Evolutionary conservation across 2,113 vertebrate species (phyloP).

Genomic region (Sceloporus undulatus): DNA sequence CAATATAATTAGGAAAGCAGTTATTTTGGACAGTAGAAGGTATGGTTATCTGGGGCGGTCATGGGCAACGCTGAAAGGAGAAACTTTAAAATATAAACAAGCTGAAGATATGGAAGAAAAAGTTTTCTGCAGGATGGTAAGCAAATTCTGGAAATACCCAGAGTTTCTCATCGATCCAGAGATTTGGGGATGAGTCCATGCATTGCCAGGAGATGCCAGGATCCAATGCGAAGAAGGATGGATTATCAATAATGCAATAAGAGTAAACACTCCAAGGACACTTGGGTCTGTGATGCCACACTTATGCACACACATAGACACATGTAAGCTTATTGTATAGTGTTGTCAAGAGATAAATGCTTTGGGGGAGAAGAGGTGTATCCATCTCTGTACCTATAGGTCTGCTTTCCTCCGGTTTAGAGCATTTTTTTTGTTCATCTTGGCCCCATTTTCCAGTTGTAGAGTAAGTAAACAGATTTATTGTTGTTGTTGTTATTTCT

Average conservation of each 20-base stretch:
- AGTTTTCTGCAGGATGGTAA: neutral
- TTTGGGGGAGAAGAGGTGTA: too few species aligned
- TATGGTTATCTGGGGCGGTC: slow-evolving; percentile 57
- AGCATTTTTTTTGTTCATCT: too few species aligned
- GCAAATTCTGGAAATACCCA: neutral
- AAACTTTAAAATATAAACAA: slow-evolving; percentile 46
- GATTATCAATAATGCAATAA: too few species aligned
- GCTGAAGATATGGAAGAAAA: neutral
- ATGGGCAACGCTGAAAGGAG: slow-evolving; percentile 43
- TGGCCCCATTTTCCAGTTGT: too few species aligned
- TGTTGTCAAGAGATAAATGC: too few species aligned
- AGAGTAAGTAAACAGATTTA: too few species aligned
- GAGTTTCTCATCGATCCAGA: neutral
- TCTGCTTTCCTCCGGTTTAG: too few species aligned
- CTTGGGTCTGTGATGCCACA: too few species aligned
- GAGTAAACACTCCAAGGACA: neutral
- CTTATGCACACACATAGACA: too few species aligned
- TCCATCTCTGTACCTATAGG: too few species aligned
- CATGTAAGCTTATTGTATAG: too few species aligned
- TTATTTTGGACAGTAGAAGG: slow-evolving; percentile 53
- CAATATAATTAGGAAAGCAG: slow-evolving; percentile 73
- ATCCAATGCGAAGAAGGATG: neutral
- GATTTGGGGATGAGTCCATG: neutral
- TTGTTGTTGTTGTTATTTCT: too few species aligned
- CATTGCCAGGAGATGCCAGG: neutral